Evolutionary conservation across 2,113 vertebrate genomes (phyloP).

Genomic region (Limnothrissa miodon): DNA sequence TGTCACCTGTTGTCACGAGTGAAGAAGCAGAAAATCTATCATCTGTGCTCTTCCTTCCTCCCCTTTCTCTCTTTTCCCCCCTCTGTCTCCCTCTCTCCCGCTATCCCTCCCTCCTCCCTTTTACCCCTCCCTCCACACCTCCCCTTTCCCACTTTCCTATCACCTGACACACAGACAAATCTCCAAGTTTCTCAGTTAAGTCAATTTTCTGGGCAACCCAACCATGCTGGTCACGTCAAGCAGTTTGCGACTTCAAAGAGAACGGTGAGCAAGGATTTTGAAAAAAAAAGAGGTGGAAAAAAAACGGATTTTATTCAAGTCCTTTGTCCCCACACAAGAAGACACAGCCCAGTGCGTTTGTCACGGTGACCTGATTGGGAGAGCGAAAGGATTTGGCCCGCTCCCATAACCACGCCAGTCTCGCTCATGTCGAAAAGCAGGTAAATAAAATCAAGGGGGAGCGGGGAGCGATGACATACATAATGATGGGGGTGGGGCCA

Average conservation of each 20-base stretch:
- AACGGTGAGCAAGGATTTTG: not conserved
- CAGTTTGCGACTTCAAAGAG: slow-evolving; percentile 58
- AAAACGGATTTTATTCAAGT: slow-evolving; percentile 44
- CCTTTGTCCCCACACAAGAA: slow-evolving; percentile 23
- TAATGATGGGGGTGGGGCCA: slow-evolving; percentile 22
- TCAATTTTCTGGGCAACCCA: slow-evolving; percentile 56
- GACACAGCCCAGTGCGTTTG: slow-evolving; percentile 20
- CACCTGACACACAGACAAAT: slow-evolving; percentile 19
- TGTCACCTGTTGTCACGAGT: slow-evolving; percentile 23
- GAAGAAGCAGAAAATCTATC: slow-evolving; percentile 8
- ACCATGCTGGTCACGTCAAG: slow-evolving; percentile 51
- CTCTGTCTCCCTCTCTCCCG: not conserved
- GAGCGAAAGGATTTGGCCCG: not conserved
- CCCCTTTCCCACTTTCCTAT: not conserved
- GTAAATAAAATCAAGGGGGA: slow-evolving; percentile 27
- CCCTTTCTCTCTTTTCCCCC: not conserved
- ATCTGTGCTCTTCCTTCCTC: not conserved
- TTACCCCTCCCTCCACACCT: not conserved
- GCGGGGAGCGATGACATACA: slow-evolving; percentile 11
- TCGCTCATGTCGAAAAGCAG: slow-evolving; percentile 39
- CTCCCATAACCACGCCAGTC: slow-evolving; percentile 22
- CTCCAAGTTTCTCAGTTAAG: slow-evolving; percentile 45
- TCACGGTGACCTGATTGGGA: slow-evolving; percentile 41
- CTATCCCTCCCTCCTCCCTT: not conserved
- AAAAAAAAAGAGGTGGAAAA: slow-evolving; percentile 31